Base-by-base conservation (phyloP, 2,113 vertebrate genomes). In the Heterotilapia buettikoferi region DNA sequence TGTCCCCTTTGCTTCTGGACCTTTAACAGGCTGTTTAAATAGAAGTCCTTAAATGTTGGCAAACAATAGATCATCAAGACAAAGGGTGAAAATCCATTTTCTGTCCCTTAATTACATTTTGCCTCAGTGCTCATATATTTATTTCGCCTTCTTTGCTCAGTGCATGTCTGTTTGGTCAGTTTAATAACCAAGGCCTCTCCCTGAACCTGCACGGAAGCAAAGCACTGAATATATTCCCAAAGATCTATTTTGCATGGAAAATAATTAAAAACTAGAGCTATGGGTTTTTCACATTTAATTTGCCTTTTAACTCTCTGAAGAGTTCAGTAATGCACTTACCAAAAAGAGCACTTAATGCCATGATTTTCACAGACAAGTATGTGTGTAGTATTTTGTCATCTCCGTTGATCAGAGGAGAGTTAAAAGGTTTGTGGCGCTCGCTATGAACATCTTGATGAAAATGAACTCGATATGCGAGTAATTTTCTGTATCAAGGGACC, bases 31-130 rank as follows among this genome's bases (percentile, higher is more conserved):
- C 50, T 80, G 84, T 40, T 73, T 73, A 85, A 93, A 91, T 87
- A 93, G 92, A 3, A 54, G 86, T 83, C 82, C 91, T 94, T 96
- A 91, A 93, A 90, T 80, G 68, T 86, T 68, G 12, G 84, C 81
- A 92, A 92, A 94, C 76, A 91, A 84, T 80, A 90, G 82, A 89
- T 92, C 82, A 81, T 87, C 78, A 83, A 87, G 92, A 93, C 90
- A 90, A 90, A 91, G 86, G 90, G 82, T 91, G 78, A 86, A 92
- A 95, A 94, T 94, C 88, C 76, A 91, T 93, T 92, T 90, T 92
- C 89, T 87, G 47, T 85, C 63, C 71, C 86, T 88, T 94, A 93
- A 95, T 95, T 95, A 89, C 61, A 86, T 92, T 95, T 87, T 56
- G 24, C 53, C 79, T 85, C 81, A 40, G 36, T n/a, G 89, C 84